Percentiles rank a stretch among this genome's conserved stretches.
These are phyloP conservation scores for Actinostola sp. DNA, from an alignment of 92 coral and sea anemone genomes.

Conservation along the genomic window DNA sequence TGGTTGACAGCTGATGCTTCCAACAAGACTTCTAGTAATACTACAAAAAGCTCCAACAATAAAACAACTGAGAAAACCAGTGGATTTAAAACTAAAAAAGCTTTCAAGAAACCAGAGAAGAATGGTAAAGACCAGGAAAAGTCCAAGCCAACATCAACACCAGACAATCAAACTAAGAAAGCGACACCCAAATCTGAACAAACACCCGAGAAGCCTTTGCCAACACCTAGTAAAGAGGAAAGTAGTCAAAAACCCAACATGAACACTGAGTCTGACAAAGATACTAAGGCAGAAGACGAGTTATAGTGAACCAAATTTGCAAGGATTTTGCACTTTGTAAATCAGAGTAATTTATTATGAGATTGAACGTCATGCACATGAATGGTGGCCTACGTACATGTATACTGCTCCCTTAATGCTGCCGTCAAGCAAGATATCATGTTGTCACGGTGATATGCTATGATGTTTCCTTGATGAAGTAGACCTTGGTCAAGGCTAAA, in stretches of 20 bases:
- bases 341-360: constrained; percentile 41
- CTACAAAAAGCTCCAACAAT: constrained; percentile 49
- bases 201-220: constrained; percentile 31
- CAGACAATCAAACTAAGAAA: constrained; percentile 3
- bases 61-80: constrained; percentile 41
- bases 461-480: not conserved
- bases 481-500: not conserved
- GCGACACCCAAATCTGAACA: not conserved
- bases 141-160: constrained; percentile 30
- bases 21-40: constrained; percentile 50
- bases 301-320: constrained; percentile 7
- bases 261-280: constrained; percentile 1
- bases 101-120: constrained; percentile 44
- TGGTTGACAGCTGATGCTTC: constrained; percentile 30
- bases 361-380: not conserved
- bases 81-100: constrained; percentile 30
- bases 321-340: constrained; percentile 18
- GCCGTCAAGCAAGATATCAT: not conserved
- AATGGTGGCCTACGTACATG: not conserved
- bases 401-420: too few relatives aligned
- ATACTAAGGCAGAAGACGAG: constrained; percentile 14
- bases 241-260: constrained; percentile 7
- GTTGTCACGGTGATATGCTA: not conserved
- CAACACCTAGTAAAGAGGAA: constrained; percentile 27
- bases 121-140: constrained; percentile 29